phyloP scores from a whole-genome alignment of 2,797 vertebrate genomes.

The Acanthurus leucopareius region DNA sequence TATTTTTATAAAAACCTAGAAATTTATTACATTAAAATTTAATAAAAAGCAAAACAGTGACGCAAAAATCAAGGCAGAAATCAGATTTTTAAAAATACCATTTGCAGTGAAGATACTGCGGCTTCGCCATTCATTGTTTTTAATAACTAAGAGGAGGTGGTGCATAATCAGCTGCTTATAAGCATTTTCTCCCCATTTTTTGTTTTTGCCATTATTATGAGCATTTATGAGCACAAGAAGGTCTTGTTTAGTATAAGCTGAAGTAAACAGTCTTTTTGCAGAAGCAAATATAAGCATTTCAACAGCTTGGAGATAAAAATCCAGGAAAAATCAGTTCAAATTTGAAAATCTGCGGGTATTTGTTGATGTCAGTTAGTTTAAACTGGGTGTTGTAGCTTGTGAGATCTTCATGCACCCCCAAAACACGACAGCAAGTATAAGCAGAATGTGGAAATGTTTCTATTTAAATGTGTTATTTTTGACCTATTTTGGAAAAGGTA shows the following conservation, averaged over 20 bases:
- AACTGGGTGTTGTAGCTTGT: too few relatives aligned
- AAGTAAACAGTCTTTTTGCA: neutral
- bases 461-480: neutral
- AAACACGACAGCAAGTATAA: neutral
- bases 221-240: neutral
- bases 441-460: neutral
- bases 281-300: neutral
- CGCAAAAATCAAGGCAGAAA: constrained; percentile 10
- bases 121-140: constrained; percentile 1
- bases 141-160: neutral
- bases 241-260: neutral
- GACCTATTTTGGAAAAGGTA: too few relatives aligned
- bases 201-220: neutral
- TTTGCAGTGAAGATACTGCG: constrained; percentile 15
- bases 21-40: constrained; percentile 31
- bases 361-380: too few relatives aligned
- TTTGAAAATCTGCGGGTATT: too few relatives aligned
- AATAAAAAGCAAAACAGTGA: constrained; percentile 26
- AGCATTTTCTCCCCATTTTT: constrained; percentile 9
- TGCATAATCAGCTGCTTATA: neutral
- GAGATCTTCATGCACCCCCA: too few relatives aligned
- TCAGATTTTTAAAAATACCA: constrained; percentile 1
- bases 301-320: too few relatives aligned
- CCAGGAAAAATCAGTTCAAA: too few relatives aligned
- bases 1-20: constrained; percentile 45